phyloP scores from a whole-genome alignment of 2,888 invertebrate species.

The Chrysina gloriosa region DNA sequence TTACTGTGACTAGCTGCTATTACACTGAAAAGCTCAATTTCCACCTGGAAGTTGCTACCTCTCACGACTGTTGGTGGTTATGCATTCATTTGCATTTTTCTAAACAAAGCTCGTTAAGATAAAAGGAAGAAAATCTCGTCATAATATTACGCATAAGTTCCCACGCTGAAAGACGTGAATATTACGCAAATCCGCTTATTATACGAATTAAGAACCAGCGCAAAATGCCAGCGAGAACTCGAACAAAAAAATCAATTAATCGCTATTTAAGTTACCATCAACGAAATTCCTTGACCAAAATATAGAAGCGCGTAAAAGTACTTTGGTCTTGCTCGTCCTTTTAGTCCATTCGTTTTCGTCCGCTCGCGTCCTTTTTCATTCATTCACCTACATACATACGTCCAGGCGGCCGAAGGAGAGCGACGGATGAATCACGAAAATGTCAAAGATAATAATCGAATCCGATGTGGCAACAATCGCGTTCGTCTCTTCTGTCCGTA shows the following conservation, averaged over 20 bases:
- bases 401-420: background rate
- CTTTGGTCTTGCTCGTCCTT: background rate
- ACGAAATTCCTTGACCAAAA: constrained; percentile 14
- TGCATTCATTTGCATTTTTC: too few relatives aligned
- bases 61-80: too few relatives aligned
- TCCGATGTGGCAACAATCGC: background rate
- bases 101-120: too few relatives aligned
- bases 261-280: background rate
- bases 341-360: background rate
- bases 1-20: too few relatives aligned
- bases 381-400: background rate
- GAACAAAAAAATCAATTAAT: background rate
- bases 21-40: too few relatives aligned
- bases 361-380: background rate
- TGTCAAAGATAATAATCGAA: constrained; percentile 13
- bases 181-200: too few relatives aligned
- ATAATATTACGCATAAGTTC: too few relatives aligned
- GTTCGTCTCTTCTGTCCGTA: background rate
- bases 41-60: too few relatives aligned
- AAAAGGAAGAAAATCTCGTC: too few relatives aligned
- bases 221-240: too few relatives aligned
- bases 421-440: constrained; percentile 3
- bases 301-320: constrained; percentile 9
- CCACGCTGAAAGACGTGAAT: too few relatives aligned
- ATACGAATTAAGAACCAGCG: too few relatives aligned